Percentiles rank a stretch among this genome's conserved stretches.
Conservation (phyloP, 1,140 invertebrate species). For the Marisa cornuarietis region DNA sequence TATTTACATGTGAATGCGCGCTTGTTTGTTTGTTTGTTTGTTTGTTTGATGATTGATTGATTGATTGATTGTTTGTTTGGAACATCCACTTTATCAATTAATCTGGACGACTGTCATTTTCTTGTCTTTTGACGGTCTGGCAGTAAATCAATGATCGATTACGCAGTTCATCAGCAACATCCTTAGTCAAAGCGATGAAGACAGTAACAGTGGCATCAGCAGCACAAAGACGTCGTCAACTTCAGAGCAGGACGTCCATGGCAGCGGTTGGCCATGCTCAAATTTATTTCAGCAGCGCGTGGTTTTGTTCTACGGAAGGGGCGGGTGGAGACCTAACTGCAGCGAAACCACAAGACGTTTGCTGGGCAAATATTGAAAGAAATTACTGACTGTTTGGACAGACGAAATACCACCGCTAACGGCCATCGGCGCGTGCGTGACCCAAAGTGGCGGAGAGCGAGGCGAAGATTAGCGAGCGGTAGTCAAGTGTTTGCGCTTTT, state of each 20-base stretch:
- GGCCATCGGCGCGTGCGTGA: constrained; percentile 1
- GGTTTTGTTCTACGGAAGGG: too few species aligned
- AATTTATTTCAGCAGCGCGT: too few species aligned
- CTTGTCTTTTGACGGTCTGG: too few species aligned
- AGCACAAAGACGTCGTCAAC: too few species aligned
- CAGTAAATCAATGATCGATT: too few species aligned
- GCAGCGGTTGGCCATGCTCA: too few species aligned
- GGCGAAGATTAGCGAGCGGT: neutral
- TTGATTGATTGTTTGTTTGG: neutral
- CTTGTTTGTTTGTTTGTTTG: neutral
- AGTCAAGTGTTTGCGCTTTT: neutral
- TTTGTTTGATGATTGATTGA: neutral
- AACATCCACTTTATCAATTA: neutral
- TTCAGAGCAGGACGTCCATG: too few species aligned
- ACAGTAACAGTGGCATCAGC: too few species aligned
- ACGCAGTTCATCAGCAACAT: too few species aligned
- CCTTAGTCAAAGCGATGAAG: too few species aligned
- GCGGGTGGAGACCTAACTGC: neutral
- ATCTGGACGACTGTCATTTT: too few species aligned
- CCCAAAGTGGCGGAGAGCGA: neutral
- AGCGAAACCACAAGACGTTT: constrained; percentile 1
- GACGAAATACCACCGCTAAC: constrained; percentile 4
- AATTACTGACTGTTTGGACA: constrained; percentile 21
- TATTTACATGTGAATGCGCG: too few species aligned
- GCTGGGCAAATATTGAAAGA: constrained; percentile 30